Evolutionary conservation across 2,797 vertebrate genomes (phyloP).

Genomic region (Acridotheres tristis): DNA sequence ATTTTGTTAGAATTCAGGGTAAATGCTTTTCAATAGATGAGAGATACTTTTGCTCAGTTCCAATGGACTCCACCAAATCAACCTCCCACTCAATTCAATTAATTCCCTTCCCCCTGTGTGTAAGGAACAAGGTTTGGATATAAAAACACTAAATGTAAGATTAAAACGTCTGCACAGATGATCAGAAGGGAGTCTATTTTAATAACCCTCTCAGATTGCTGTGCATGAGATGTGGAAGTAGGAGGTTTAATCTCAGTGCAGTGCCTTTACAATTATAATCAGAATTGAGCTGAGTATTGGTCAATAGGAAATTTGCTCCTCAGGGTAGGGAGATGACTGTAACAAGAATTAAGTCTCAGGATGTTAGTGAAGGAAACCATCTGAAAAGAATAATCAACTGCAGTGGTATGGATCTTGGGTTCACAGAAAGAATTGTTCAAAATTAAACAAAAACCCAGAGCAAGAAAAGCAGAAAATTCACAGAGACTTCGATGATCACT

Average conservation of each 20-base stretch:
- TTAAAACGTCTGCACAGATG: constrained; percentile 69
- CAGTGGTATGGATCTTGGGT: not conserved
- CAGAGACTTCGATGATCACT: not conserved
- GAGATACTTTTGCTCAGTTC: constrained; percentile 40
- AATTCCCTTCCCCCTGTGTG: constrained; percentile 50
- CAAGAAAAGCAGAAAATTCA: not conserved
- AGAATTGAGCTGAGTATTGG: constrained; percentile 65
- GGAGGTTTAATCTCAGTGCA: constrained; percentile 65
- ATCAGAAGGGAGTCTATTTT: constrained; percentile 70
- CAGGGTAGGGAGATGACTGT: constrained; percentile 39
- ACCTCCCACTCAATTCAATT: constrained; percentile 72
- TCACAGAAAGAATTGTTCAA: not conserved
- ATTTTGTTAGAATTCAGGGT: constrained; percentile 64
- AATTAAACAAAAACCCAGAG: not conserved
- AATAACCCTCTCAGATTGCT: constrained; percentile 68
- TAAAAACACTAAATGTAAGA: constrained; percentile 71
- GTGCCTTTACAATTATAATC: constrained; percentile 71
- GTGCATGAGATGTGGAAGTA: constrained; percentile 44
- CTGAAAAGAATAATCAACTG: constrained; percentile 58
- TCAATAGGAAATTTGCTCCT: constrained; percentile 61
- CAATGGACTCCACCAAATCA: constrained; percentile 65
- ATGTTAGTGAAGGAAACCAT: constrained; percentile 30
- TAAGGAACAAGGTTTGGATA: constrained; percentile 61
- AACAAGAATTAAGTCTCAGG: constrained; percentile 59
- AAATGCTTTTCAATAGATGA: constrained; percentile 53